Conservation (phyloP, 1,140 invertebrate species). For the Eciton burchellii region DNA sequence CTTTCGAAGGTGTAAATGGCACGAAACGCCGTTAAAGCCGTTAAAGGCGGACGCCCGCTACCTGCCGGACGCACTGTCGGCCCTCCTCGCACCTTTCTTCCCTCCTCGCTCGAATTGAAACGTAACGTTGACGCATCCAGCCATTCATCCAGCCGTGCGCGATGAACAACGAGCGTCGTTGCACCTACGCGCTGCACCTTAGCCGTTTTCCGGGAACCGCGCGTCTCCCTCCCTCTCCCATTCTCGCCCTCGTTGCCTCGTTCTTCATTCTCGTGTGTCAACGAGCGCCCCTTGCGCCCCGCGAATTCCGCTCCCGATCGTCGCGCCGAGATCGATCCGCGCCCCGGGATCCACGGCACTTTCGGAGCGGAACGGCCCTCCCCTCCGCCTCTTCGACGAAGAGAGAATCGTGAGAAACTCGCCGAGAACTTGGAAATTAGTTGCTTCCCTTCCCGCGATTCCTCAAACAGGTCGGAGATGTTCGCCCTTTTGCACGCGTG, state of each 20-base stretch:
- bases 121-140: slow-evolving; percentile 63
- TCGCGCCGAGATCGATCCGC: neutral
- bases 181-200: slow-evolving; percentile 48
- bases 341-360: neutral
- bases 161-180: slow-evolving; percentile 5
- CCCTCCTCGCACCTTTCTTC: neutral
- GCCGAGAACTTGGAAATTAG: neutral
- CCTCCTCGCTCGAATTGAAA: slow-evolving; percentile 53
- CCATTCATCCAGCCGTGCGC: slow-evolving; percentile 54
- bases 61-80: slow-evolving; percentile 67
- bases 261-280: slow-evolving; percentile 50
- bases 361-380: neutral
- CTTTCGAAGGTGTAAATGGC: slow-evolving; percentile 74
- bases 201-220: slow-evolving; percentile 34
- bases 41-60: slow-evolving; percentile 60
- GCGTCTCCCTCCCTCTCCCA: slow-evolving; percentile 4
- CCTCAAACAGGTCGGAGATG: neutral
- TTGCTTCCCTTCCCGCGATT: neutral
- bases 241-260: no score
- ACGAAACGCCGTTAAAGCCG: slow-evolving; percentile 61
- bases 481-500: no score
- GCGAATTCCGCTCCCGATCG: slow-evolving; percentile 27
- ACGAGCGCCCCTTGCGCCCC: slow-evolving; percentile 13
- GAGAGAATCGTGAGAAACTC: slow-evolving; percentile 14
- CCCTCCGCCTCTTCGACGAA: neutral